phyloP scores from a whole-genome alignment of 2,888 invertebrate species.

The Eutolmus rufibarbis region DNA sequence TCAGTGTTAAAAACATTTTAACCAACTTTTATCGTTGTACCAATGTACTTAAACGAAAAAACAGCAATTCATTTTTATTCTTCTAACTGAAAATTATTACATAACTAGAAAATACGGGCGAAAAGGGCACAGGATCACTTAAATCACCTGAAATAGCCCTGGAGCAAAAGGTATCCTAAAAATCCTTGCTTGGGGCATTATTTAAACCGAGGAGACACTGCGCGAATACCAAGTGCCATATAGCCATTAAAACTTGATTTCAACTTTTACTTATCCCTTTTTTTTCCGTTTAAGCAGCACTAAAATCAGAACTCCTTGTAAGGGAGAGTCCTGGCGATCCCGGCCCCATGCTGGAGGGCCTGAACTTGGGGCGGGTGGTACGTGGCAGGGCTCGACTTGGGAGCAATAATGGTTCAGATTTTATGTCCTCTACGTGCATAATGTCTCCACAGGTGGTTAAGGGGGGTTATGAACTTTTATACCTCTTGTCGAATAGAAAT shows the following conservation, averaged over 20 bases:
- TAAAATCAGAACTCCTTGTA: conserved; percentile 42
- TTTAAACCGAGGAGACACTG: not conserved
- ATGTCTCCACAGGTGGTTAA: conserved; percentile 48
- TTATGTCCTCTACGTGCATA: conserved; percentile 47
- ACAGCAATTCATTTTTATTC: not conserved
- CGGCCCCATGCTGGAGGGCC: not conserved
- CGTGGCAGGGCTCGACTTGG: conserved; percentile 30
- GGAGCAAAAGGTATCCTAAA: not conserved
- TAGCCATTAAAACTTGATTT: conserved; percentile 46
- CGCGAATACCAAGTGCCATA: conserved; percentile 45
- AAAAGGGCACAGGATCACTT: not conserved
- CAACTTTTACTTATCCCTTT: conserved; percentile 43
- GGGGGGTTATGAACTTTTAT: conserved; percentile 44
- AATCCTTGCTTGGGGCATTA: not conserved
- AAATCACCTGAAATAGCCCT: not conserved
- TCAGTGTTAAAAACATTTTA: no score
- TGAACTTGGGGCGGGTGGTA: not conserved
- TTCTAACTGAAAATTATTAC: not conserved
- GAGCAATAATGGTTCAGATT: conserved; percentile 45
- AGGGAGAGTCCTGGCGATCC: not conserved
- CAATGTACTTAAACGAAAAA: not conserved
- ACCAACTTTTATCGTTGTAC: not conserved
- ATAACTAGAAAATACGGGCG: not conserved
- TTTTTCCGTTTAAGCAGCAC: conserved; percentile 38
- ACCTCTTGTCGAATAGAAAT: conserved; percentile 44